These are phyloP conservation scores for Eurois occulta DNA, from an alignment of 2,888 invertebrate species.

Conservation along the genomic window DNA sequence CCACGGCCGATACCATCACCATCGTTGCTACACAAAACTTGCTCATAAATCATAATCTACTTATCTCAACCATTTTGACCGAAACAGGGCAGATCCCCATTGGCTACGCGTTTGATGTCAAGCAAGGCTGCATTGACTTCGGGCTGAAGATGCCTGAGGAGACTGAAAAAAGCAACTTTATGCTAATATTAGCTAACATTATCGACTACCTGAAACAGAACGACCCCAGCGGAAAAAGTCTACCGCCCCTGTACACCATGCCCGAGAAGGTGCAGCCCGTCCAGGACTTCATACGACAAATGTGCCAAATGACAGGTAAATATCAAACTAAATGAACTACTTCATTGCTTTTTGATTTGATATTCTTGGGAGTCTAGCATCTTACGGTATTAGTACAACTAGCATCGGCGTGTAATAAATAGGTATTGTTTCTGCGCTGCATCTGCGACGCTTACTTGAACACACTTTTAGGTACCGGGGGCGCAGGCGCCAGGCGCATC, in stretches of 20 bases:
- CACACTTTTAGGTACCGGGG: no score
- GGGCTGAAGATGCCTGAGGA: slow-evolving; percentile 81
- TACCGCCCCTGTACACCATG: slow-evolving; percentile 83
- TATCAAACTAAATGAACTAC: background rate
- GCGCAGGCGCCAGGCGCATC: no score
- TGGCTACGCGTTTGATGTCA: slow-evolving; percentile 83
- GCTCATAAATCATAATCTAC: background rate
- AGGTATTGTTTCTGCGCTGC: no score
- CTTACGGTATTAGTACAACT: no score
- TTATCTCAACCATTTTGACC: background rate
- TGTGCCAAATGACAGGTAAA: slow-evolving; percentile 79
- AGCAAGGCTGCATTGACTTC: slow-evolving; percentile 72
- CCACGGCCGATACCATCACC: background rate
- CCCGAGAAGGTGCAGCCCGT: slow-evolving; percentile 78
- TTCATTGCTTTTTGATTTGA: no score
- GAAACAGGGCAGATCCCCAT: slow-evolving; percentile 78
- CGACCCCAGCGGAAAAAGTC: slow-evolving; percentile 56
- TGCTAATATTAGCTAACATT: slow-evolving; percentile 77
- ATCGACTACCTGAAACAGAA: slow-evolving; percentile 81
- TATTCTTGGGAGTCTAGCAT: no score
- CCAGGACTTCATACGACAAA: slow-evolving; percentile 77
- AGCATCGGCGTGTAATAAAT: no score
- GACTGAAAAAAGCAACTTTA: slow-evolving; percentile 69
- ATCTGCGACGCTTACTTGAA: no score
- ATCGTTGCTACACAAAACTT: background rate